Evolutionary conservation across 35 echinoderm and acorn worm genomes (phyloP).

Genomic region (Heliocidaris erythrogramma): DNA sequence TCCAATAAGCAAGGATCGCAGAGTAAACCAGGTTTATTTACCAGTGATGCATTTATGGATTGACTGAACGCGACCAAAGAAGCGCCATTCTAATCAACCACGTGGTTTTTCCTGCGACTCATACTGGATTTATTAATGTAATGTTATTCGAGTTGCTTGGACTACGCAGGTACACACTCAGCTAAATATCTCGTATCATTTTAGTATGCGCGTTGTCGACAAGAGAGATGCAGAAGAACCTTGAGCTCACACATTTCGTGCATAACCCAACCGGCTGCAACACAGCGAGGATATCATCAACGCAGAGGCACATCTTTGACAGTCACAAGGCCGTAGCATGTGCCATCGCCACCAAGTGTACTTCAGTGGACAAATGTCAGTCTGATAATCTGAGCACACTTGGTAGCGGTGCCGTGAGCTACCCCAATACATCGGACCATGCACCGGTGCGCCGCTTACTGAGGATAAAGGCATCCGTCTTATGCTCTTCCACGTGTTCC

Average conservation of each 20-base stretch:
- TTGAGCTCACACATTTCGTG: not conserved
- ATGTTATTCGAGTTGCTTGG: not conserved
- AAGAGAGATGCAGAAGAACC: not conserved
- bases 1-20: not conserved
- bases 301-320: not conserved
- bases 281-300: not conserved
- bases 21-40: not conserved
- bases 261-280: not conserved
- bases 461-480: not conserved
- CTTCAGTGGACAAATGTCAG: slow-evolving; percentile 76
- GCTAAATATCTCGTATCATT: not conserved
- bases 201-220: not conserved
- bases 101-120: too few species aligned
- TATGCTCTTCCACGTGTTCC: not conserved
- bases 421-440: slow-evolving; percentile 57
- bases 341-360: slow-evolving; percentile 99
- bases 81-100: too few species aligned
- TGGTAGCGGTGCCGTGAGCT: slow-evolving; percentile 99
- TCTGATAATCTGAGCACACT: slow-evolving; percentile 91
- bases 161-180: not conserved
- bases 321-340: slow-evolving; percentile 62
- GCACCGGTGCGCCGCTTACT: not conserved
- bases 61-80: too few species aligned
- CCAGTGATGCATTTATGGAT: not conserved
- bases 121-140: not conserved